Evolutionary conservation across 2,888 invertebrate genomes (phyloP), one percentile per base, ranked within the genome.

Genomic region (Baccha elongata): DNA sequence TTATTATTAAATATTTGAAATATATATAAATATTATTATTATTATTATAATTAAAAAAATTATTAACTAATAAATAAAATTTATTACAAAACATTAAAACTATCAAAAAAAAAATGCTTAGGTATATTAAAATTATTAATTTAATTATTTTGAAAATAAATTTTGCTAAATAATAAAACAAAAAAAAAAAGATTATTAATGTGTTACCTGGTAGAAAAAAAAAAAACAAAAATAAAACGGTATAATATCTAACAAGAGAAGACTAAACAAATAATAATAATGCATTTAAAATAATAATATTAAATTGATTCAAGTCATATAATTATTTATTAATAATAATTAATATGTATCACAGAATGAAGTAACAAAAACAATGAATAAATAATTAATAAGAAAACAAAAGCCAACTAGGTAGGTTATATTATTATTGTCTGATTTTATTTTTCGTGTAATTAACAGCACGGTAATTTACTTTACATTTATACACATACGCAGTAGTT

Each of bases 1-100:
- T 89, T 89, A 90, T 88, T 89, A 90, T 89, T 89, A 87, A 89
- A 88, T 87, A 87, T 87, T 83, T 86, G 72, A 86, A 85, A 86
- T 85, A 85, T 86, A 85, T 79, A 69, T 68, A 67, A 83, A n/a
- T n/a, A n/a, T n/a, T n/a, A n/a, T n/a, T n/a, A n/a, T n/a, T 73
- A 83, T 72, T 78, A 83, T 74, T 58, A 58, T 58, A 58, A 35
- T 50, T 46, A 15, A 55, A 55, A 74, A 46, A 69, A 80, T 75
- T 83, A 83, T 83, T 83, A 73, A 78, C 71, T 73, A 78, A 78
- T 83, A 83, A 83, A 83, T 83, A 50, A 83, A 83, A 83, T 83
- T 83, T 83, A 83, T 83, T 78, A 68, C 6, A 73, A 78, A 73
- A 64, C 17, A 21, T 17, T 55, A 23, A 40, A 58, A 83, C 78